These are phyloP conservation scores for Agrochola lota DNA, from an alignment of 2,888 invertebrate species.

Conservation along the genomic window DNA sequence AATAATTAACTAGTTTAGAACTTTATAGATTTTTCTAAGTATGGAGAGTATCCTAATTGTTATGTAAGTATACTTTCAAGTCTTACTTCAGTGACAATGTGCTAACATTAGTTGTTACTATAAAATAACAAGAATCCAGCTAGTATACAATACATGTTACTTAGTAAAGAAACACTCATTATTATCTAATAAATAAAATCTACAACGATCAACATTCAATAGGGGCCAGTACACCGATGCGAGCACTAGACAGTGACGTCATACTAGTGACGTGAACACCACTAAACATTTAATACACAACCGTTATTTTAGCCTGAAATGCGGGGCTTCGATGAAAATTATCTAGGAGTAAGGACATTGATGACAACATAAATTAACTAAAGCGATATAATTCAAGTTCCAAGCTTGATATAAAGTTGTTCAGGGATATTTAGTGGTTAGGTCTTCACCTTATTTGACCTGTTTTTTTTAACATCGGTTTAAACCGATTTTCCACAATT, in stretches of 20 bases:
- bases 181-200: conserved; percentile 67
- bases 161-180: conserved; percentile 62
- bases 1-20: conserved; percentile 8
- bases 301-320: conserved; percentile 78
- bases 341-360: conserved; percentile 36
- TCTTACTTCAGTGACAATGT: conserved; percentile 41
- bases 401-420: conserved; percentile 66
- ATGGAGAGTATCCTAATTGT: conserved; percentile 9
- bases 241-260: conserved; percentile 66
- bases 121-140: conserved; percentile 35
- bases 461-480: conserved; percentile 2
- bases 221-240: conserved; percentile 68
- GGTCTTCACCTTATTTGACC: conserved; percentile 35
- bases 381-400: conserved; percentile 57
- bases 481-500: conserved; percentile 1
- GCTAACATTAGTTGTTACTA: conserved; percentile 19
- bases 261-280: conserved; percentile 63
- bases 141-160: conserved; percentile 39
- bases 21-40: conserved; percentile 14
- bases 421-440: conserved; percentile 56
- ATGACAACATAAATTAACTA: conserved; percentile 35
- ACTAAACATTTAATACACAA: conserved; percentile 82
- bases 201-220: conserved; percentile 78
- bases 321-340: conserved; percentile 47
- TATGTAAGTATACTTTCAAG: background rate